Base-by-base conservation (phyloP, 2,888 invertebrate genomes). In the Ormyrus labotus region DNA sequence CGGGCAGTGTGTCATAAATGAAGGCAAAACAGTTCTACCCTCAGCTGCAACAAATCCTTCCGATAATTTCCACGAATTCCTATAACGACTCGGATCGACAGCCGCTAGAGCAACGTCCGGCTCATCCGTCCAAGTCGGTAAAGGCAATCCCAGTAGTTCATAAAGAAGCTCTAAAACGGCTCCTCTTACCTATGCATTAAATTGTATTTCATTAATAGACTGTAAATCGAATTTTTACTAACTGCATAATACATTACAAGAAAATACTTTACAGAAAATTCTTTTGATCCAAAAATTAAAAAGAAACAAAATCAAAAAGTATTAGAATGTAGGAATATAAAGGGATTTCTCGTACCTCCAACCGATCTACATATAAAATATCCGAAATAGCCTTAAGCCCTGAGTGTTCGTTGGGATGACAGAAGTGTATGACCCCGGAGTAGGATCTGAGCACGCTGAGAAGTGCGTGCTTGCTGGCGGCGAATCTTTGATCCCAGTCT, bases 11-110 rank as follows among this genome's bases (percentile, higher is more conserved):
- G 95, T 95, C 71, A 96, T 95, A 82, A 97, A 92, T 89, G 97
- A 96, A 82, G 98, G 97, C 90, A 99, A 91, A 85, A 98, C 94
- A 75, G 94, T 94, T 80, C 94, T 94, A 67, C 97, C 98, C 92
- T 99, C 99, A 78, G 96, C 96, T 11, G 96, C 97, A n/a, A 99
- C 96, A 90, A 99, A 99, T 55, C 98, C 98, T 90, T 98, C 98
- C 85, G 95, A 95, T 48, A 99, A 91, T 85, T 96, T 94, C 98
- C 98, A 99, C 0, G 95, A 93, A 84, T 97, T 96, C 90, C 95
- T 92, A 83, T 92, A 91, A 64, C 92, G 90, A 74, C 88, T 87
- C 4, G 97, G 97, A 93, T 98, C 97, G 81, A 97, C 95, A 60
- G 97, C 96, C 83, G 95, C 94, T 83, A 98, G 91, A 1, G 98